Percentiles rank a stretch among this genome's conserved stretches.
These are phyloP conservation scores for Syrista parreyssii DNA, from an alignment of 2,888 invertebrate genomes.

Conservation along the genomic window DNA sequence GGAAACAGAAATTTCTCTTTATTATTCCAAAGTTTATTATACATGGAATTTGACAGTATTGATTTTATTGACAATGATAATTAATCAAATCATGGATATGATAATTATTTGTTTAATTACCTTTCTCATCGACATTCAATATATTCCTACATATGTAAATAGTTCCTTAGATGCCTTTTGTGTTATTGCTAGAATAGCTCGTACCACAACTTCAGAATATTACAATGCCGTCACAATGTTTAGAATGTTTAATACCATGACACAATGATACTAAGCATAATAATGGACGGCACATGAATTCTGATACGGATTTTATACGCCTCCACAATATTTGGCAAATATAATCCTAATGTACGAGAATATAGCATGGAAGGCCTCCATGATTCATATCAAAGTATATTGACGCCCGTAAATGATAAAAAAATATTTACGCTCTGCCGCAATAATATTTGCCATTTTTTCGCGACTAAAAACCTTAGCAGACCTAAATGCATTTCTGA, in stretches of 20 bases:
- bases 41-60: neutral
- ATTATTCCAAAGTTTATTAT: neutral
- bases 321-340: neutral
- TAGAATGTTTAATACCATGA: conserved; percentile 61
- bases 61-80: neutral
- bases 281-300: conserved; percentile 42
- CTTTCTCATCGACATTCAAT: neutral
- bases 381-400: neutral
- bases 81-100: neutral
- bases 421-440: neutral
- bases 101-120: neutral
- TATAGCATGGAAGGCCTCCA: too few relatives aligned
- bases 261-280: conserved; percentile 53
- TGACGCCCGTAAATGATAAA: neutral
- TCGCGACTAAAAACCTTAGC: too few relatives aligned
- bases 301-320: neutral
- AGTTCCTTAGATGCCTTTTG: neutral
- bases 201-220: neutral
- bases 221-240: conserved; percentile 47
- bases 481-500: too few relatives aligned
- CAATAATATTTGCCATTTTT: too few relatives aligned
- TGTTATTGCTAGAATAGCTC: neutral
- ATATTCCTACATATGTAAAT: neutral
- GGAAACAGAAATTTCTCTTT: neutral
- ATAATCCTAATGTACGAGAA: too few relatives aligned